Evolutionary conservation across 2,113 vertebrate species (phyloP).

Genomic region (Neolamprologus longior): DNA sequence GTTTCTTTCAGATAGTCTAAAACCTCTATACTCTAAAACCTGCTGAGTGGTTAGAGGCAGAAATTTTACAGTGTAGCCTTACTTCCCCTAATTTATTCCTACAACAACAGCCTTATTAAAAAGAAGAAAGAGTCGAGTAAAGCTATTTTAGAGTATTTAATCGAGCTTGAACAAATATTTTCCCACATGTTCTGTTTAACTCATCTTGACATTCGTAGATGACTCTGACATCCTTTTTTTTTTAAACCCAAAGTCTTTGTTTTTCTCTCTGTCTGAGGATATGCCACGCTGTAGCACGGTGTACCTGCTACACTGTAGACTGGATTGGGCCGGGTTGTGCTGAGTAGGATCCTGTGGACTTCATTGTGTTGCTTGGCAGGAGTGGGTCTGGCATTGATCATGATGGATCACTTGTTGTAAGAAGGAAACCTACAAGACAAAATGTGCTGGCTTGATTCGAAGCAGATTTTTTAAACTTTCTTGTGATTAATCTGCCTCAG

Average conservation of each 20-base stretch:
- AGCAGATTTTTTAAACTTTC: not conserved
- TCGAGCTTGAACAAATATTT: not conserved
- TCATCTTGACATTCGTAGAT: not conserved
- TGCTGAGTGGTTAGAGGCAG: not conserved
- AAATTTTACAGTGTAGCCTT: not conserved
- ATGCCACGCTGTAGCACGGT: not conserved
- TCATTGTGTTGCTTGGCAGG: slow-evolving; percentile 40
- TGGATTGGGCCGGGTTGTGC: not conserved
- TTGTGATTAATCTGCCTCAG: not conserved
- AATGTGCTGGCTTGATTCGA: slow-evolving; percentile 13
- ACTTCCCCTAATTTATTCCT: not conserved
- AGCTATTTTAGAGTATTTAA: not conserved
- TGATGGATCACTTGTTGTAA: slow-evolving; percentile 29
- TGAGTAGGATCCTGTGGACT: slow-evolving; percentile 13
- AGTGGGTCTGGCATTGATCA: slow-evolving; percentile 38
- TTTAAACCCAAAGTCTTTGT: not conserved
- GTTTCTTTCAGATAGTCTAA: not conserved
- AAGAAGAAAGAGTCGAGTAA: not conserved
- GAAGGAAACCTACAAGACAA: slow-evolving; percentile 5
- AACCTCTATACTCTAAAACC: not conserved
- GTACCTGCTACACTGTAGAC: not conserved
- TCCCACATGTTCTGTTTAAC: not conserved
- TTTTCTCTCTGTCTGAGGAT: not conserved
- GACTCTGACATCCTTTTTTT: not conserved
- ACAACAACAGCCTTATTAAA: not conserved